Evolutionary conservation across 2,888 invertebrate genomes (phyloP).

Genomic region (Limnephilus lunatus): DNA sequence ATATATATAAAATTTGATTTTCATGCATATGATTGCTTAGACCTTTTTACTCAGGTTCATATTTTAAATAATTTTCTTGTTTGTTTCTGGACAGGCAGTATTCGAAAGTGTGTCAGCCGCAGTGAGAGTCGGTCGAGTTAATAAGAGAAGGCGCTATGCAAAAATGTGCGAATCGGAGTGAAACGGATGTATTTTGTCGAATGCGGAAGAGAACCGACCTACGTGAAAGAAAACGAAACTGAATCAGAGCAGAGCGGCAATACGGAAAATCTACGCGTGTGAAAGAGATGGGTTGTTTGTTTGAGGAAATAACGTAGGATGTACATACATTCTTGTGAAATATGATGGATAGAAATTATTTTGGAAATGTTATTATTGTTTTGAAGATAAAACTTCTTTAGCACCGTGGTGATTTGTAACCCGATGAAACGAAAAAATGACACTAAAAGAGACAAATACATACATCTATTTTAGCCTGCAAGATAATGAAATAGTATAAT

Average conservation of each 20-base stretch:
- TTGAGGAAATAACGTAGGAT: conserved; percentile 2
- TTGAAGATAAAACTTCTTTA: too few relatives aligned
- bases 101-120: conserved; percentile 50
- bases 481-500: too few relatives aligned
- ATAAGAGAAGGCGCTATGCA: conserved; percentile 16
- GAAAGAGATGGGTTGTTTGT: not conserved
- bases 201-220: conserved; percentile 42
- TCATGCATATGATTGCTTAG: not conserved
- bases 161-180: not conserved
- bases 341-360: not conserved
- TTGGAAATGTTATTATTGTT: not conserved
- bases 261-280: conserved; percentile 13
- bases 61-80: not conserved
- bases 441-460: too few relatives aligned
- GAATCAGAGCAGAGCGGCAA: conserved; percentile 18
- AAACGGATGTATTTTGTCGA: conserved; percentile 20
- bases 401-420: too few relatives aligned
- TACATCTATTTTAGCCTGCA: too few relatives aligned
- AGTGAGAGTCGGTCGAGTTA: conserved; percentile 47
- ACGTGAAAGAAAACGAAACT: conserved; percentile 44
- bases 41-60: not conserved
- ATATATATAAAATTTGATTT: not conserved
- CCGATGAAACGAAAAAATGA: too few relatives aligned
- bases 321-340: not conserved
- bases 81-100: conserved; percentile 10